These are phyloP conservation scores for Cylloceria caligata DNA, from an alignment of 2,888 invertebrate genomes.

Conservation along the genomic window DNA sequence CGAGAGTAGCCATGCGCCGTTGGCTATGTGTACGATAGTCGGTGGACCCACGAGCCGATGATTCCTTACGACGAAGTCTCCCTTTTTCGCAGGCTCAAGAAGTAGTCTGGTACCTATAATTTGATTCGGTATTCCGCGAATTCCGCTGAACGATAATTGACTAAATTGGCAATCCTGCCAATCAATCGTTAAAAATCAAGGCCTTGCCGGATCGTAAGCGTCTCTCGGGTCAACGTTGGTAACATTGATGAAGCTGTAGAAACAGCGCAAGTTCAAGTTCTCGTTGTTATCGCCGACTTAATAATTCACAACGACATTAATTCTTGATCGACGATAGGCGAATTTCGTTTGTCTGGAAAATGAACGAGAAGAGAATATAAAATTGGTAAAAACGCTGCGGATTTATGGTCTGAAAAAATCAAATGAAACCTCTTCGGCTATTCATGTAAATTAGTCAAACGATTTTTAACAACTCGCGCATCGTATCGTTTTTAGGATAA, in stretches of 20 bases:
- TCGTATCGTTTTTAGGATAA: no score
- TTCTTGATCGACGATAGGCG: neutral
- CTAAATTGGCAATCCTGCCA: conserved; percentile 83
- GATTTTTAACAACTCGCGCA: no score
- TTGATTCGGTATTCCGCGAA: conserved; percentile 82
- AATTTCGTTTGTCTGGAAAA: neutral
- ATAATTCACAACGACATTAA: neutral
- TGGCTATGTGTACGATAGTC: conserved; percentile 59
- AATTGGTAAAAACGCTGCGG: no score
- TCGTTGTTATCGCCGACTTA: neutral
- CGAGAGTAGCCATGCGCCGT: conserved; percentile 61
- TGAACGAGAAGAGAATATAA: neutral
- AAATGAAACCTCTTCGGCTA: no score
- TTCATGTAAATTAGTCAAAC: no score
- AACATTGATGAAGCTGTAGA: neutral
- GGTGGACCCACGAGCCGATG: conserved; percentile 46
- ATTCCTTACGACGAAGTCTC: conserved; percentile 67
- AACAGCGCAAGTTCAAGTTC: neutral
- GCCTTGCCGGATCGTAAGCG: neutral
- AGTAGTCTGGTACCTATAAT: conserved; percentile 75
- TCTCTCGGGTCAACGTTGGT: conserved; percentile 39
- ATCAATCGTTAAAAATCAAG: conserved; percentile 83
- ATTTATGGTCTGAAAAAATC: no score
- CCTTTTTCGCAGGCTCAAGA: conserved; percentile 52
- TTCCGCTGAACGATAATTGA: conserved; percentile 79